Conservation (phyloP, 2,888 invertebrate species). For the Abrostola tripartita region DNA sequence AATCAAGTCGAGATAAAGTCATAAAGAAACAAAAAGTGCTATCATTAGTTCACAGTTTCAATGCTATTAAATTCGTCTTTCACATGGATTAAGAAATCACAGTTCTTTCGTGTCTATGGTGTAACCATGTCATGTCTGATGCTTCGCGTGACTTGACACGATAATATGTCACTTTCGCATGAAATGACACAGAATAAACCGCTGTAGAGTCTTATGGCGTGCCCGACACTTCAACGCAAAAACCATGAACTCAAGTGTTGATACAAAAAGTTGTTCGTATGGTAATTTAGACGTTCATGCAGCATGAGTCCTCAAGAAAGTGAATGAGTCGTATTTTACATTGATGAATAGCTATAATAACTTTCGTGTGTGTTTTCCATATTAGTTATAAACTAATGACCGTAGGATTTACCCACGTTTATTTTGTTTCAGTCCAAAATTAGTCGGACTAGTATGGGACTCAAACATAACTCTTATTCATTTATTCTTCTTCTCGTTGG, state of each 20-base stretch:
- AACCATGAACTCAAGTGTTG: not conserved
- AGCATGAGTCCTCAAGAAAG: too few species aligned
- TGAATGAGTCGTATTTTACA: too few species aligned
- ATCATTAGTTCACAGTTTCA: slow-evolving; percentile 15
- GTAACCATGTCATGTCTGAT: slow-evolving; percentile 22
- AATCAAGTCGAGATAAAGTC: slow-evolving; percentile 8
- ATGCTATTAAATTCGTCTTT: slow-evolving; percentile 14
- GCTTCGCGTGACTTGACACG: slow-evolving; percentile 42
- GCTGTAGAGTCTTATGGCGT: slow-evolving; percentile 7
- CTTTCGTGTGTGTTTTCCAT: too few species aligned
- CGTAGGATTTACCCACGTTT: too few species aligned
- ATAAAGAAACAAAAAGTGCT: slow-evolving; percentile 11
- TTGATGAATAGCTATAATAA: too few species aligned
- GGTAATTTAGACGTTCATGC: too few species aligned
- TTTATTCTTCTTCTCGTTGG: too few species aligned
- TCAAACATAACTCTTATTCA: too few species aligned
- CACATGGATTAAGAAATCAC: slow-evolving; percentile 38
- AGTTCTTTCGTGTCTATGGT: slow-evolving; percentile 29
- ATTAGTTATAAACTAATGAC: too few species aligned
- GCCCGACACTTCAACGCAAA: not conserved
- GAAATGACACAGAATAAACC: slow-evolving; percentile 2
- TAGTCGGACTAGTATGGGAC: too few species aligned
- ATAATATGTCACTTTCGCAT: slow-evolving; percentile 43
- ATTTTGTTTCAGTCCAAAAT: too few species aligned
- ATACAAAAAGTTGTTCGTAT: not conserved